phyloP scores from a whole-genome alignment of 2,888 invertebrate species.

The Lycophotia porphyrea region DNA sequence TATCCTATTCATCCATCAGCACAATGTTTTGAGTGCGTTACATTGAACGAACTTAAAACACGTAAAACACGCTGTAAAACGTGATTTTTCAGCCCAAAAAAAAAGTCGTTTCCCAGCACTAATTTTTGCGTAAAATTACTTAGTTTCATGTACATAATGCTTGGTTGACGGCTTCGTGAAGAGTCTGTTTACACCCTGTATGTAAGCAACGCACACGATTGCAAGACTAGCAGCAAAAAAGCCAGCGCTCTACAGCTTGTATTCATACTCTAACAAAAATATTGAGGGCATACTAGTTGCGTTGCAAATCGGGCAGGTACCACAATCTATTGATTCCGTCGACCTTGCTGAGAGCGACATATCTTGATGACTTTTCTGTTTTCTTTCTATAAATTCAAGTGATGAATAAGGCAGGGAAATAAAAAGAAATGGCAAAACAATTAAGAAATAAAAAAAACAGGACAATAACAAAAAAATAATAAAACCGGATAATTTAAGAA shows the following conservation, averaged over 20 bases:
- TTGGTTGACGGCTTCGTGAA: no score
- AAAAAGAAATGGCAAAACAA: slow-evolving; percentile 5
- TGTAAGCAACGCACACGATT: not conserved
- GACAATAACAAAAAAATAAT: not conserved
- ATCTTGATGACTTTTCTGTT: slow-evolving; percentile 14
- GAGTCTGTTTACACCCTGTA: no score
- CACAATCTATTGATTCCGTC: slow-evolving; percentile 60
- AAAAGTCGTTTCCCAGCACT: no score
- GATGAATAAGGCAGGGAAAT: slow-evolving; percentile 5
- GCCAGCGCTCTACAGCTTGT: slow-evolving; percentile 51
- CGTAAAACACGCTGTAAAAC: no score
- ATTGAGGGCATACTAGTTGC: slow-evolving; percentile 61
- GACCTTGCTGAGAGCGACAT: slow-evolving; percentile 21
- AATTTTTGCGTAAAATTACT: no score
- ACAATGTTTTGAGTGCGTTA: no score
- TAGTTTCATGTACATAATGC: no score
- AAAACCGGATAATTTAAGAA: not conserved
- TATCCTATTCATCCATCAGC: no score
- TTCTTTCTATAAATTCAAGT: slow-evolving; percentile 20
- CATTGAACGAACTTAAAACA: no score
- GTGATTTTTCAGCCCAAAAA: no score
- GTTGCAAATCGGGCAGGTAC: slow-evolving; percentile 67
- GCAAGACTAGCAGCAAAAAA: slow-evolving; percentile 26
- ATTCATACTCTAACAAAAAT: slow-evolving; percentile 45
- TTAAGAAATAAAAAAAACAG: not conserved